A percentile compares a stretch with the other conserved stretches of the same genome.
These are phyloP conservation scores for Thalassaphorura encarpata DNA, from an alignment of 1,140 invertebrate genomes.

Conservation along the genomic window DNA sequence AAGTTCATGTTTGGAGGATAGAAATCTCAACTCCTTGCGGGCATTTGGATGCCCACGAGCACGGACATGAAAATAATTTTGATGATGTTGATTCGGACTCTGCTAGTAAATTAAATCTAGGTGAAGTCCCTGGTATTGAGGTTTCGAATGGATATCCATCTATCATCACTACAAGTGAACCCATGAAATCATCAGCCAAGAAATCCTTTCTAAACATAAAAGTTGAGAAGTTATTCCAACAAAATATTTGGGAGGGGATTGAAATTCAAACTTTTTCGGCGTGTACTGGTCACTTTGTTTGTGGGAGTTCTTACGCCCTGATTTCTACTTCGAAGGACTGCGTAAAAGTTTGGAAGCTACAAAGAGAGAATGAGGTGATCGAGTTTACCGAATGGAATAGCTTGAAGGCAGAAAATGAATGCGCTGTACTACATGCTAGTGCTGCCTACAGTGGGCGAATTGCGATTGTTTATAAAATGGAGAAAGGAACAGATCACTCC, in stretches of 20 bases:
- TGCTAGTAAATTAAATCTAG: background rate
- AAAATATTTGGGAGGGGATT: conserved; percentile 23
- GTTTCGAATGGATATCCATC: too few relatives aligned
- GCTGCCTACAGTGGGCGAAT: conserved; percentile 95
- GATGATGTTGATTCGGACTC: background rate
- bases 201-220: conserved; percentile 30
- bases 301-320: conserved; percentile 29
- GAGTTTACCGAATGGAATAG: conserved; percentile 30
- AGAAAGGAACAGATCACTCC: conserved; percentile 12
- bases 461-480: conserved; percentile 84
- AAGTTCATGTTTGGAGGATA: conserved; percentile 30
- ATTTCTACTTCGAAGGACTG: conserved; percentile 27
- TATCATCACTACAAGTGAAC: background rate
- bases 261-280: conserved; percentile 25
- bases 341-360: conserved; percentile 31
- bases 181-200: conserved; percentile 13
- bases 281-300: conserved; percentile 31
- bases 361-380: conserved; percentile 3
- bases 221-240: conserved; percentile 27
- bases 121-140: background rate
- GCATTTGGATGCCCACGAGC: conserved; percentile 4
- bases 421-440: conserved; percentile 55
- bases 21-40: conserved; percentile 27
- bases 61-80: conserved; percentile 7
- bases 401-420: conserved; percentile 27